Evolutionary conservation across 2,888 invertebrate species (phyloP), one percentile per base, ranked within the genome.

Genomic region (Dione vanillae): DNA sequence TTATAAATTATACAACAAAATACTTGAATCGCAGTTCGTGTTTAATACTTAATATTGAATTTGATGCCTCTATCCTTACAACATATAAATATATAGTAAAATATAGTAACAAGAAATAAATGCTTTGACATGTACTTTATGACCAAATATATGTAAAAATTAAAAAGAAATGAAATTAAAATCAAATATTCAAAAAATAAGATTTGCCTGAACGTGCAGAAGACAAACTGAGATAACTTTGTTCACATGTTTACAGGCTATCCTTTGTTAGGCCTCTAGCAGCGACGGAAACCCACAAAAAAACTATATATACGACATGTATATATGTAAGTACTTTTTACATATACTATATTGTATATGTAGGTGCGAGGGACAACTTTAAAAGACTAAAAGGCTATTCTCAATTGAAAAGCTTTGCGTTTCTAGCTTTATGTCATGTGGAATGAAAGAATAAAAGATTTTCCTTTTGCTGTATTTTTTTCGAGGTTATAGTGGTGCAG

Each of bases 191-290:
- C n/a, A 14, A 37, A 3, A 1, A 20, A 19, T 35, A 59, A 41
- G 19, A 20, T 8, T n/a, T 9, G 27, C 1, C 0, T 43, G n/a
- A 37, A 56, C 69, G 27, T 5, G 27, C 47, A 69, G 8, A 19
- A 12, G 41, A 40, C 8, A 69, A 54, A 64, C 64, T 40, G 16
- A 64, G 56, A 64, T 62, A 62, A 37, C 8, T 37, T 19, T 37
- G 62, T 62, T 47, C 62, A 62, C 68, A 52, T 56, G 69, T 64
- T 43, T 52, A 43, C 51, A 56, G 56, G 67, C 51, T 41, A n/a
- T 59, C 59, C 49, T 66, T 66, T 66, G 66, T 37, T 37, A 61
- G 62, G 19, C 52, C 20, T 58, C 37, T 19, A 16, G 58, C 45
- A 10, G 27, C 45, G 11, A 19, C 61, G 27, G 27, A 47, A 62